These are phyloP conservation scores for Phrixothrix hirtus DNA, from an alignment of 2,888 invertebrate genomes.

Conservation along the genomic window DNA sequence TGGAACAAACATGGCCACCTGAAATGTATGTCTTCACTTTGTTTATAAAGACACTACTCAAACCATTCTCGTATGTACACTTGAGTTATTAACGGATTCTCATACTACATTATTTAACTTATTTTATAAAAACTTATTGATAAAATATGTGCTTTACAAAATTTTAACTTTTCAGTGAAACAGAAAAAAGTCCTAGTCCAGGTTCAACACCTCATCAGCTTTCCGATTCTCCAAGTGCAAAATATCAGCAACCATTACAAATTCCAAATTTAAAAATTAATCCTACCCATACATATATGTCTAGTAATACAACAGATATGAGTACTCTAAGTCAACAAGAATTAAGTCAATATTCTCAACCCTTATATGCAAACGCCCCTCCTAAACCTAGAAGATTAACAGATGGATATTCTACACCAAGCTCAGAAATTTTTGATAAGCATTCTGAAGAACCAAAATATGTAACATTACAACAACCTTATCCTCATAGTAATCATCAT, in stretches of 20 bases:
- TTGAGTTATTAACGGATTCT: too few relatives aligned
- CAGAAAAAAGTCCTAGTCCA: conserved; percentile 6
- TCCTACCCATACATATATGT: conserved; percentile 47
- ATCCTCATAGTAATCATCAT: conserved; percentile 40
- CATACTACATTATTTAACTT: too few relatives aligned
- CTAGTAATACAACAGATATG: conserved; percentile 48
- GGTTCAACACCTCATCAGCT: conserved; percentile 24
- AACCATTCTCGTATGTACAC: too few relatives aligned
- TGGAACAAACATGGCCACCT: too few relatives aligned
- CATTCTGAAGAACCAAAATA: conserved; percentile 60
- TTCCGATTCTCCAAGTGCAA: conserved; percentile 26
- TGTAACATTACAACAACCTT: conserved; percentile 53
- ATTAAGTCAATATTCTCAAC: conserved; percentile 62
- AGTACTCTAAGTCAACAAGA: conserved; percentile 49
- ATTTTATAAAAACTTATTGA: too few relatives aligned
- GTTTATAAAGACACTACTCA: too few relatives aligned
- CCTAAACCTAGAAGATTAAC: conserved; percentile 83
- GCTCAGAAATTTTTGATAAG: conserved; percentile 63
- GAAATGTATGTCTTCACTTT: too few relatives aligned
- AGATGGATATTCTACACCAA: conserved; percentile 76
- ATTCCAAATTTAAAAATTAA: conserved; percentile 35
- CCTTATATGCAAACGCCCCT: conserved; percentile 87
- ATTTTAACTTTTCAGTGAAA: conserved; percentile 16
- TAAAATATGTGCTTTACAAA: too few relatives aligned
- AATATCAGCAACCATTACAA: conserved; percentile 17